Base-by-base conservation (phyloP, 2,888 invertebrate species). In the Thymelicus sylvestris region DNA sequence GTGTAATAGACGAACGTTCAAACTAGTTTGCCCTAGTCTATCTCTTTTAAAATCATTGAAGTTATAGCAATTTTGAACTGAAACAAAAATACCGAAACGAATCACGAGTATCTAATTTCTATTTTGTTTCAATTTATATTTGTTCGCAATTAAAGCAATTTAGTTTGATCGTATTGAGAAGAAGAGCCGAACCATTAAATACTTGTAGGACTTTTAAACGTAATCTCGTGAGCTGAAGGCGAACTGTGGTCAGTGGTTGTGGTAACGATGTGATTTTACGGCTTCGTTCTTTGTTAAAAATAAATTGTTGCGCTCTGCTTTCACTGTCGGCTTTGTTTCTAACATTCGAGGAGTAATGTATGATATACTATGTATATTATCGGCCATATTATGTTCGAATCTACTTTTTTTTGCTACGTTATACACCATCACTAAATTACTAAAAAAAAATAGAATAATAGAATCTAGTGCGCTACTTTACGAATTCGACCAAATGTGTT, bases 191-290 rank as follows among this genome's bases (percentile, higher is more conserved):
- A 59, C 57, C 24, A 31, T 59, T 38, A 59, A 59, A 59, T 59
- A 59, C 59, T 59, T 39, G 59, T 59, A 59, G n/a, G 59, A 59
- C 57, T 59, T 39, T 52, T 8, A 55, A 57, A 57, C 31, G 57
- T 57, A 57, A 57, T 57, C 31, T 24, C 39, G 19, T 59, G 7
- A 59, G n/a, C 39, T 59, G 59, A 39, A 59, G 39, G 59, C 59
- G 39, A 59, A n/a, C 59, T n/a, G 59, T n/a, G 59, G 38, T 55
- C 59, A 1, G 59, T n/a, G 59, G 38, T 55, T n/a, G 38, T 39
- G 13, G 59, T 59, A 59, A 59, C 39, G 59, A 59, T 59, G n/a
- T 39, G n/a, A 59, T 59, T 59, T 59, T 59, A 59, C 39, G 39
- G 59, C 59, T 59, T 59, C 7, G 39, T 59, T 38, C 38, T 39